Conservation (phyloP, 2,797 vertebrate species). For the Buceros bicornis region DNA sequence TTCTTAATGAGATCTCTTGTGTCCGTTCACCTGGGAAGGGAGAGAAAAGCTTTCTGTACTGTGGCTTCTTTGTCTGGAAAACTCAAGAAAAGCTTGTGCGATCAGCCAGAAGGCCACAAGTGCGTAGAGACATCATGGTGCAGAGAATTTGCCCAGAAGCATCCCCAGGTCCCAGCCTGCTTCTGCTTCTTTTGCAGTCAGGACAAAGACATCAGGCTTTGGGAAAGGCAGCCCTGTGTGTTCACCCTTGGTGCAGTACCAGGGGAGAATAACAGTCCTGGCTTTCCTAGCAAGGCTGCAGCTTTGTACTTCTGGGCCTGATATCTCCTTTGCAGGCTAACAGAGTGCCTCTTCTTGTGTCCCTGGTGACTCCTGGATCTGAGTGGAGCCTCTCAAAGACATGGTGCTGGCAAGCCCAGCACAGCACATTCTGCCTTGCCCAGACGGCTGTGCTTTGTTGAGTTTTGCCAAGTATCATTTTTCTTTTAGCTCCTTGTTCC, state of each 20-base stretch:
- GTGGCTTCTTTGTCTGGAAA: slow-evolving; percentile 57
- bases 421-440: neutral
- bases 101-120: slow-evolving; percentile 1
- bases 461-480: slow-evolving; percentile 48
- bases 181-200: neutral
- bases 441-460: neutral
- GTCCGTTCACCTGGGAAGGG: neutral
- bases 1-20: neutral
- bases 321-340: slow-evolving; percentile 40
- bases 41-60: slow-evolving; percentile 46
- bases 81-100: neutral
- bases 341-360: neutral
- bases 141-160: neutral
- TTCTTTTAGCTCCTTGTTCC: slow-evolving; percentile 57
- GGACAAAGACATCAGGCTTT: slow-evolving; percentile 14
- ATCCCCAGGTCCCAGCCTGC: neutral
- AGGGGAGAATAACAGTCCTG: slow-evolving; percentile 17
- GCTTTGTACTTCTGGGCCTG: slow-evolving; percentile 23
- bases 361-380: slow-evolving; percentile 20
- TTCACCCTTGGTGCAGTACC: slow-evolving; percentile 46
- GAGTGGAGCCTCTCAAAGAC: slow-evolving; percentile 51
- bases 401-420: neutral
- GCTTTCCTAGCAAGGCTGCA: slow-evolving; percentile 23
- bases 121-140: neutral
- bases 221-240: neutral